phyloP scores from a whole-genome alignment of 2,797 vertebrate genomes.

The Sus cebifrons region DNA sequence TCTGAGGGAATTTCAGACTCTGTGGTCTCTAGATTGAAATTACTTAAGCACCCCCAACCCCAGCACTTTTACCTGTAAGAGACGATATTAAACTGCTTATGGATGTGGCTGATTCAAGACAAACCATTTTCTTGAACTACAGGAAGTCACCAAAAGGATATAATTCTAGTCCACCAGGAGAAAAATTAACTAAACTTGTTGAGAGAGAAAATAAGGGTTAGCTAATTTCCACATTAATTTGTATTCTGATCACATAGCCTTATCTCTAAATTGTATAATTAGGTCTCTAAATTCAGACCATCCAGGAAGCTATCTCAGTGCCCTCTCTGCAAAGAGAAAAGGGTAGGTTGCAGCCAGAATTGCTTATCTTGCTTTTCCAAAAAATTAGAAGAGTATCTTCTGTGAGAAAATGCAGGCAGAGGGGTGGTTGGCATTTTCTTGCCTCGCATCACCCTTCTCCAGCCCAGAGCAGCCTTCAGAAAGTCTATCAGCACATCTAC shows the following conservation, averaged over 20 bases:
- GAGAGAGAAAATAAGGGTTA: conserved; percentile 29
- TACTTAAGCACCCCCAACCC: background rate
- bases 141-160: background rate
- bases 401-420: background rate
- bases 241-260: conserved; percentile 51
- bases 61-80: background rate
- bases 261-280: conserved; percentile 70
- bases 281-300: conserved; percentile 37
- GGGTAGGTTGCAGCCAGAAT: background rate
- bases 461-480: background rate
- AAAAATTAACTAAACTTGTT: background rate
- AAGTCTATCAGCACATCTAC: background rate
- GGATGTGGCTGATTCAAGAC: background rate
- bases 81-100: background rate
- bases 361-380: conserved; percentile 59
- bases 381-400: background rate
- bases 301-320: background rate
- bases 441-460: background rate
- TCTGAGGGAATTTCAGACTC: background rate
- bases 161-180: background rate
- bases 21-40: background rate
- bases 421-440: background rate
- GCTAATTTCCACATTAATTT: conserved; percentile 36
- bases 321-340: conserved; percentile 11
- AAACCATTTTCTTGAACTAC: background rate